These are phyloP conservation scores for Scyliorhinus canicula DNA, from an alignment of 2,797 vertebrate genomes.

Conservation along the genomic window DNA sequence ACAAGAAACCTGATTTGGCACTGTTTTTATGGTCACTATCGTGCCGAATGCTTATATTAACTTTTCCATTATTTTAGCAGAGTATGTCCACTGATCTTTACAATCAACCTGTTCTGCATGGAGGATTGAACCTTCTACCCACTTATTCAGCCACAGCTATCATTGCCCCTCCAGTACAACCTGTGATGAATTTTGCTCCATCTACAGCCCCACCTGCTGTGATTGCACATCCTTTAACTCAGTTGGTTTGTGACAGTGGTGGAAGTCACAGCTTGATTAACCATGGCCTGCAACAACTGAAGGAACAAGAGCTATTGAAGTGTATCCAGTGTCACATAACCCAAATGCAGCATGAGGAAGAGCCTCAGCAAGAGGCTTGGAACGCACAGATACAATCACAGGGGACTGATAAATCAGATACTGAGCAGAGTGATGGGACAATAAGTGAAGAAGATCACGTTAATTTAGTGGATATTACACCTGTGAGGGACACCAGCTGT, in stretches of 20 bases:
- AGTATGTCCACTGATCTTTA: slow-evolving; percentile 42
- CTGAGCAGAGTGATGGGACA: slow-evolving; percentile 45
- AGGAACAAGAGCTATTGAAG: slow-evolving; percentile 53
- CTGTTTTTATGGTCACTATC: not conserved
- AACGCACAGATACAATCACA: slow-evolving; percentile 38
- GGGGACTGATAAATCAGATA: slow-evolving; percentile 44
- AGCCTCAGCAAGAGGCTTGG: slow-evolving; percentile 43
- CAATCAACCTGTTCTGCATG: slow-evolving; percentile 38
- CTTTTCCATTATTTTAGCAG: not conserved
- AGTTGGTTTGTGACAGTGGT: slow-evolving; percentile 42
- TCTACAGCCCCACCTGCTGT: slow-evolving; percentile 39
- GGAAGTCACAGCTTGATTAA: slow-evolving; percentile 39
- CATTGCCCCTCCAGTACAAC: slow-evolving; percentile 42
- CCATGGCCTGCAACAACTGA: slow-evolving; percentile 45
- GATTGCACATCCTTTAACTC: slow-evolving; percentile 41
- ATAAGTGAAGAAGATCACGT: slow-evolving; percentile 48
- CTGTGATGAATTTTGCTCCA: slow-evolving; percentile 38
- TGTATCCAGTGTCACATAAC: slow-evolving; percentile 56
- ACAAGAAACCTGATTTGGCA: not conserved
- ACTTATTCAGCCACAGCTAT: slow-evolving; percentile 39
- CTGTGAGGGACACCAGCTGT: slow-evolving; percentile 49
- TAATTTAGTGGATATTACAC: slow-evolving; percentile 40
- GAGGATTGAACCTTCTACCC: slow-evolving; percentile 40
- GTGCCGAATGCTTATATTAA: not conserved
- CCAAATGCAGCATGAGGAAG: slow-evolving; percentile 49